Evolutionary conservation across 1,140 invertebrate genomes (phyloP).

Genomic region (Drosophila rhopaloa): DNA sequence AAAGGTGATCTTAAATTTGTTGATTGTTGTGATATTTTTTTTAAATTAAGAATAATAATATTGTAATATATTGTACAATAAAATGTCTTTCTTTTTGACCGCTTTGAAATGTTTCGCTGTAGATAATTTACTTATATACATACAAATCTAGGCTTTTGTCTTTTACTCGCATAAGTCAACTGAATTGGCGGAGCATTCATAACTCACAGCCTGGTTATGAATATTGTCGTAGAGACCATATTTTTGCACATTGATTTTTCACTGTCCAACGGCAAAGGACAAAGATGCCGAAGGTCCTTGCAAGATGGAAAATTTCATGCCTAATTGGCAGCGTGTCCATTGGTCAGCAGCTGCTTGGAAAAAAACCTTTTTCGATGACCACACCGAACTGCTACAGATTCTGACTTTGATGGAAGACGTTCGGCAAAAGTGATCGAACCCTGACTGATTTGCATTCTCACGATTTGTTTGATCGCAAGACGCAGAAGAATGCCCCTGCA

Average conservation of each 20-base stretch:
- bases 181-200: slow-evolving; percentile 17
- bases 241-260: slow-evolving; percentile 49
- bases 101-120: no score
- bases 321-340: slow-evolving; percentile 68
- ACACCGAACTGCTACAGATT: slow-evolving; percentile 14
- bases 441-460: slow-evolving; percentile 54
- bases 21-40: no score
- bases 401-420: slow-evolving; percentile 44
- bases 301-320: slow-evolving; percentile 72
- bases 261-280: slow-evolving; percentile 42
- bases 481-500: slow-evolving; percentile 36
- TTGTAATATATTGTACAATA: no score
- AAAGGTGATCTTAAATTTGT: no score
- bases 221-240: slow-evolving; percentile 21
- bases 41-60: no score
- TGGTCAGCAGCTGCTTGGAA: slow-evolving; percentile 41
- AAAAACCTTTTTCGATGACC: slow-evolving; percentile 12
- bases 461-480: slow-evolving; percentile 38
- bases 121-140: background rate
- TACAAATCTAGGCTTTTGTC: background rate
- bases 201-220: slow-evolving; percentile 32
- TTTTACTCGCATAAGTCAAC: background rate
- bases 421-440: background rate
- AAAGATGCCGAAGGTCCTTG: slow-evolving; percentile 40
- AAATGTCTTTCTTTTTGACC: no score